phyloP scores from a whole-genome alignment of 1,140 invertebrate genomes.

The Aporrectodea caliginosa region DNA sequence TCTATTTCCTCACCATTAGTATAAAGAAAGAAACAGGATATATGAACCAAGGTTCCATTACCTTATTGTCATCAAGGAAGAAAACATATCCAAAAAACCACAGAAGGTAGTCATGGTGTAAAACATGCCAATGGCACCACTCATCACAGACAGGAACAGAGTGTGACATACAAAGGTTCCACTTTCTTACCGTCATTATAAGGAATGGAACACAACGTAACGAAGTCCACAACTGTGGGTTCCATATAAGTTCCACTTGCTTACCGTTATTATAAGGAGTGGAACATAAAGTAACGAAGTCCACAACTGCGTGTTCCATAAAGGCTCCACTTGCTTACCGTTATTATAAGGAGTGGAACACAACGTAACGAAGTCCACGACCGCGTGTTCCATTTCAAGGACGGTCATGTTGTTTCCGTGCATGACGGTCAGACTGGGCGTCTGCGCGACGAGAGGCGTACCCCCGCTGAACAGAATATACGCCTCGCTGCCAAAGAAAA shows the following conservation, averaged over 20 bases:
- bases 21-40: no score
- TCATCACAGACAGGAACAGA: constrained; percentile 95
- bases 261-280: constrained; percentile 86
- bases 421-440: constrained; percentile 92
- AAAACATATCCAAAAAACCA: no score
- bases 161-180: constrained; percentile 99
- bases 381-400: constrained; percentile 97
- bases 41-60: no score
- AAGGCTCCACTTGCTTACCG: constrained; percentile 72
- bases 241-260: constrained; percentile 97
- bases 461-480: constrained; percentile 94
- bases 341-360: constrained; percentile 89
- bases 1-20: no score
- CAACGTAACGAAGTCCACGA: constrained; percentile 92
- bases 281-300: constrained; percentile 92
- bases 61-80: no score
- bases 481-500: constrained; percentile 62
- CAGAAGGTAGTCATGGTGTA: no score
- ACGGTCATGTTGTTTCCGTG: constrained; percentile 72
- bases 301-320: constrained; percentile 98
- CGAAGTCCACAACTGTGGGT: constrained; percentile 94
- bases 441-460: constrained; percentile 74
- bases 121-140: no score
- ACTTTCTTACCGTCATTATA: constrained; percentile 78
- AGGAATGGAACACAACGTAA: constrained; percentile 87